Evolutionary conservation across 2,888 invertebrate species (phyloP), one percentile per base, ranked within the genome.

Genomic region (Tuta absoluta): DNA sequence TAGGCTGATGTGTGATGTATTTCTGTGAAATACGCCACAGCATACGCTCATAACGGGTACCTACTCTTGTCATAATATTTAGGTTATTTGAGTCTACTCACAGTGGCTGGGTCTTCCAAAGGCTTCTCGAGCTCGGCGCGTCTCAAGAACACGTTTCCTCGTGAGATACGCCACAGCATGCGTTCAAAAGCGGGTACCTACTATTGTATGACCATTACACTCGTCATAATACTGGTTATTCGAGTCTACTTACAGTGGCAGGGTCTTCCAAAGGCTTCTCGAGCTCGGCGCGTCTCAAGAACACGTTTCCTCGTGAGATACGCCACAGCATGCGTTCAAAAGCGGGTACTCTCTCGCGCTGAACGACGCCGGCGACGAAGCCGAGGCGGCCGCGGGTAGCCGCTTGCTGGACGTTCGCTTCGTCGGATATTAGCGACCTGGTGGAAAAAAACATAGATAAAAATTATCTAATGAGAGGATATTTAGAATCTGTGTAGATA

Each of bases 271-370:
- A 89, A 0, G 96, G 95, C 68, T 95, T 94, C 59, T 96, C 95
- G 53, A 98, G 95, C 79, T 97, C 97, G 0, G 96, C 95, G 76
- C 96, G 95, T 14, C 97, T 93, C 68, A 98, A 85, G 86, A 98
- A 98, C 12, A 98, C 98, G 82, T 97, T 97, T 37, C 98, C 98
- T 65, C 98, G 93, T 21, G 97, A 98, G 70, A 97, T 97, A 71
- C 98, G 93, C 98, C 98, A 98, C 76, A 98, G 87, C 95, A 98
- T 97, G 63, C 97, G 93, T 82, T 98, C 98, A 89, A 98, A 98
- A 59, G 96, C 96, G 0, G 96, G 96, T 65, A 98, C 94, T 67
- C 97, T 93, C 85, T 98, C 98, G 49, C 98, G 93, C 73, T 95
- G 95, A 67, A 98, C 96, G 33, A 98, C 98, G n/a, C 98, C 98